A percentile compares a stretch with the other conserved stretches of the same genome.
These are phyloP conservation scores for Ophioninae sp. DNA, from an alignment of 2,888 invertebrate species.

Conservation along the genomic window DNA sequence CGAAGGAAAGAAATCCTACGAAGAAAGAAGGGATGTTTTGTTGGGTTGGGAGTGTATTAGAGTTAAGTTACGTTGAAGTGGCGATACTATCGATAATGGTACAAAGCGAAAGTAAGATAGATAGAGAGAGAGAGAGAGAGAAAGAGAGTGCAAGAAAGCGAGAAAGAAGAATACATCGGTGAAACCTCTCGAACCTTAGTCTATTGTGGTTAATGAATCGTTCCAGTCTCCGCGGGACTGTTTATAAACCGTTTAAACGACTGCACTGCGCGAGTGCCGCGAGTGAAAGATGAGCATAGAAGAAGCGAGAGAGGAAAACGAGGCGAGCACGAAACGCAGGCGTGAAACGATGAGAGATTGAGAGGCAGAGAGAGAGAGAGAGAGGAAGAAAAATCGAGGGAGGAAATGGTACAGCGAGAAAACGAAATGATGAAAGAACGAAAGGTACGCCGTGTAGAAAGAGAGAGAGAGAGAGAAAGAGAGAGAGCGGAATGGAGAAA, in stretches of 20 bases:
- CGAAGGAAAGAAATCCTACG: conserved; percentile 16
- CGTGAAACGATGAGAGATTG: conserved; percentile 44
- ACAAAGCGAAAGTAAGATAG: not conserved
- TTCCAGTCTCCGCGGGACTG: conserved; percentile 69
- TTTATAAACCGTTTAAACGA: conserved; percentile 77
- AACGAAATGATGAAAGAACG: conserved; percentile 59
- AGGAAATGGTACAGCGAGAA: conserved; percentile 35
- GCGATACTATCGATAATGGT: conserved; percentile 9
- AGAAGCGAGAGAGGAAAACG: conserved; percentile 48
- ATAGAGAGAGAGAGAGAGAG: conserved; percentile 4
- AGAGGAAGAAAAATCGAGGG: conserved; percentile 17
- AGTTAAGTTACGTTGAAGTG: conserved; percentile 32
- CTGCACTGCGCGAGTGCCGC: conserved; percentile 67
- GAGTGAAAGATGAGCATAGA: conserved; percentile 40
- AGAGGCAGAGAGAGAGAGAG: conserved; percentile 11
- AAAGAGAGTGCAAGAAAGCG: conserved; percentile 11
- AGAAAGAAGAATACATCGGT: conserved; percentile 25
- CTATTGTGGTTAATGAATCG: conserved; percentile 71
- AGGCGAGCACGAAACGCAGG: conserved; percentile 36
- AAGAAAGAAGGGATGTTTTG: conserved; percentile 32
- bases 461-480: conserved; percentile 12
- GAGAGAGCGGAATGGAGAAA: conserved; percentile 28
- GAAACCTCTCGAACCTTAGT: conserved; percentile 52
- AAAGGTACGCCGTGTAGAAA: conserved; percentile 36
- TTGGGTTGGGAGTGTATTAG: conserved; percentile 54